Conservation (phyloP, 2,797 vertebrate genomes). For the Muraenolepis orangiensis region DNA sequence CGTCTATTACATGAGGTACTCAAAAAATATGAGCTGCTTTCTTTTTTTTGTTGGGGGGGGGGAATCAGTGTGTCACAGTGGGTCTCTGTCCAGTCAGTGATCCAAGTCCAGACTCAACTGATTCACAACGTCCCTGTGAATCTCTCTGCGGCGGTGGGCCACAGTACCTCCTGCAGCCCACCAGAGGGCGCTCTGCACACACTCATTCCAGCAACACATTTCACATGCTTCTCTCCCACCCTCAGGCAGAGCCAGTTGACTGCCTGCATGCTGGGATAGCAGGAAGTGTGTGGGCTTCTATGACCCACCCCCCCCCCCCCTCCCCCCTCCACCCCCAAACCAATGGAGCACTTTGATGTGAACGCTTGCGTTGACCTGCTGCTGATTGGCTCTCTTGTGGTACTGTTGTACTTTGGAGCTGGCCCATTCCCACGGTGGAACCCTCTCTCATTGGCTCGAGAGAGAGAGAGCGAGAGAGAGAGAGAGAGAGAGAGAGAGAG, state of each 20-base stretch:
- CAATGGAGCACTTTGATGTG: constrained; percentile 42
- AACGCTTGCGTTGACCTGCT: constrained; percentile 45
- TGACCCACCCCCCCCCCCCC: background rate
- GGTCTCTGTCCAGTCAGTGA: background rate
- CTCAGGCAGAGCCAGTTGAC: constrained; percentile 17
- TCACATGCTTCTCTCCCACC: constrained; percentile 24
- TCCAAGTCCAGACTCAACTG: constrained; percentile 1
- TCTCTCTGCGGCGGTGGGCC: constrained; percentile 31
- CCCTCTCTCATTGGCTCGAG: constrained; percentile 60
- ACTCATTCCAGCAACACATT: constrained; percentile 22
- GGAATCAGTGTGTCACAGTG: constrained; percentile 26
- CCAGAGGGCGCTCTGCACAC: constrained; percentile 33
- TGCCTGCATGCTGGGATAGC: constrained; percentile 38
- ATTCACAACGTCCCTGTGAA: constrained; percentile 28
- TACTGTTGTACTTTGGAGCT: constrained; percentile 41
- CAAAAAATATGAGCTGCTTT: constrained; percentile 21
- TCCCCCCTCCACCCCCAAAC: constrained; percentile 24
- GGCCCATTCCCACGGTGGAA: constrained; percentile 49
- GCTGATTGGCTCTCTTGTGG: constrained; percentile 45
- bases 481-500: too few species aligned
- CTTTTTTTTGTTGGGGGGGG: background rate
- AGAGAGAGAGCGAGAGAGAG: constrained; percentile 44
- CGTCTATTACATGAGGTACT: constrained; percentile 49
- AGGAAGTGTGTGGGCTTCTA: constrained; percentile 36
- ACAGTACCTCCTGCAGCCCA: constrained; percentile 30